Evolutionary conservation across 2,888 invertebrate genomes (phyloP), one percentile per base, ranked within the genome.

Genomic region (Cremastobaeus sp.): DNA sequence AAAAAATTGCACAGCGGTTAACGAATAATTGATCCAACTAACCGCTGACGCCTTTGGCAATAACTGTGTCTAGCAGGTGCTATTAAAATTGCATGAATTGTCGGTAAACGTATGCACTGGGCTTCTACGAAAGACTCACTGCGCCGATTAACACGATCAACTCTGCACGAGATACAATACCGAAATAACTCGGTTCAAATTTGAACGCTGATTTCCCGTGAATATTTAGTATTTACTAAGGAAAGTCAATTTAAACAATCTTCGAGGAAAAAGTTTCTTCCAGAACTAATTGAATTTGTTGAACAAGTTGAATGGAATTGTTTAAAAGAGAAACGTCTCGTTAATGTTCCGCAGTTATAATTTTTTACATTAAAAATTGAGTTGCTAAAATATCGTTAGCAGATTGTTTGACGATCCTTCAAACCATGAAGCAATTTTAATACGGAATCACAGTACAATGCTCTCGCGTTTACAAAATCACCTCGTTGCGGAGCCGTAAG

Each of bases 381-480:
- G n/a, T n/a, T n/a, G n/a, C n/a, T n/a, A 3, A 30, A 6, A 1
- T 41, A 48, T 59, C 59, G 37, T 59, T 35, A 14, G n/a, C 30
- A 34, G 39, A 52, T 25, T 60, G 59, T 70, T 62, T 32, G 21
- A 25, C 50, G 62, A 62, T 70, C 55, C 64, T 43, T 50, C 50
- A 55, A 21, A 17, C 70, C 15, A 62, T 64, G 14, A 57, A 64
- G 9, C 47, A 48, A 45, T 64, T 57, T 43, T 57, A 34, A 32
- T 18, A 17, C 39, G 41, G 52, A 74, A 74, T 64, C 57, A 64
- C 64, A 11, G 64, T 15, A 15, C 12, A 62, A 73, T 66, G 32
- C 41, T 11, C 48, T 41, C 43, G 55, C 62, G 54, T 69, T 64
- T 41, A 50, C 50, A 32, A 74, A 69, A 74, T 74, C 70, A 55